These are phyloP conservation scores for Glaucidium brasilianum DNA, from an alignment of 2,113 vertebrate species.

Conservation along the genomic window DNA sequence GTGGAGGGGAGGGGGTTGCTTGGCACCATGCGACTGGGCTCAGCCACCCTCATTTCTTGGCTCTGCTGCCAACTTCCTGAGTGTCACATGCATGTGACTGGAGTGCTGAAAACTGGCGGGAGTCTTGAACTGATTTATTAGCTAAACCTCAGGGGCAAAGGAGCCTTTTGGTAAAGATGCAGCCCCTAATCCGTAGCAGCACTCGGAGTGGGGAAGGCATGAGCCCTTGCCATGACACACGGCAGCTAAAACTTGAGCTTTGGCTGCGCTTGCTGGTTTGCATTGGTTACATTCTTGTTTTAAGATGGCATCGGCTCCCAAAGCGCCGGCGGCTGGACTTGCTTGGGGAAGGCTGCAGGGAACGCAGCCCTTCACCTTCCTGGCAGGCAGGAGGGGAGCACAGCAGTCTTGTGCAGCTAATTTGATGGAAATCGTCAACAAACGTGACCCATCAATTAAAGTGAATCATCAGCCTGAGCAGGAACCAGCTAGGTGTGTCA, in stretches of 20 bases:
- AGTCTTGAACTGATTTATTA: not conserved
- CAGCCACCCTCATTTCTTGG: not conserved
- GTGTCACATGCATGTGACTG: not conserved
- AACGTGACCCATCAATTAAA: not conserved
- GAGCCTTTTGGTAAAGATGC: not conserved
- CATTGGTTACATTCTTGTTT: not conserved
- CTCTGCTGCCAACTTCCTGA: not conserved
- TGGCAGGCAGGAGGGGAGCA: not conserved
- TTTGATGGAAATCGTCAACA: not conserved
- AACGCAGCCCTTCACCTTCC: not conserved
- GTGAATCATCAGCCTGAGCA: not conserved
- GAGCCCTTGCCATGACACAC: not conserved
- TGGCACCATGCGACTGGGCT: not conserved
- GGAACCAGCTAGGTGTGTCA: conserved; percentile 39
- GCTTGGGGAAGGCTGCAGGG: not conserved
- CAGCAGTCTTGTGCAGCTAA: not conserved
- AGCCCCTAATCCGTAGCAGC: not conserved
- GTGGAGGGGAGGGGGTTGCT: not conserved
- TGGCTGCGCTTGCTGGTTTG: not conserved
- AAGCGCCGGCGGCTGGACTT: rapidly evolving
- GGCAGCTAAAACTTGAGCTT: not conserved
- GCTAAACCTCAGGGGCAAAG: not conserved
- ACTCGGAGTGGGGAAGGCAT: rapidly evolving
- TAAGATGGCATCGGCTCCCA: not conserved
- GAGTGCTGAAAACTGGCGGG: rapidly evolving